Evolutionary conservation across 2,797 vertebrate genomes (phyloP).

Genomic region (Rhabdomys pumilio): DNA sequence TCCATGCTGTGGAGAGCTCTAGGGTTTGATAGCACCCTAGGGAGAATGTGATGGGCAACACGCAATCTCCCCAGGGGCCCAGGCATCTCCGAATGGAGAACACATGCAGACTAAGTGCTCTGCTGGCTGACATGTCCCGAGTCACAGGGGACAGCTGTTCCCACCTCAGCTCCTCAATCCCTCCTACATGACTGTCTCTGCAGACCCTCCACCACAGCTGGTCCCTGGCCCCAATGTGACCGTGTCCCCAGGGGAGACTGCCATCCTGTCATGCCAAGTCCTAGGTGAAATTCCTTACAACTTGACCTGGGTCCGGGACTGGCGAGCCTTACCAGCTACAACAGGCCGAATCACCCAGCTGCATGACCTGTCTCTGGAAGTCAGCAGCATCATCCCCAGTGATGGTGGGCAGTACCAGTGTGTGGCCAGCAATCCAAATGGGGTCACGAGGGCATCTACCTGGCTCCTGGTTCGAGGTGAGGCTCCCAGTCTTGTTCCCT

Average conservation of each 20-base stretch:
- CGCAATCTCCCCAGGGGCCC: not conserved
- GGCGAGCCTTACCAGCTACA: slow-evolving; percentile 80
- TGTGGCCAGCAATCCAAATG: slow-evolving; percentile 89
- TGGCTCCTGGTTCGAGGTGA: slow-evolving; percentile 95
- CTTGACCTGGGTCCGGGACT: slow-evolving; percentile 93
- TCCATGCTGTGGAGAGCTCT: fast-evolving
- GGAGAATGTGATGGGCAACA: not conserved
- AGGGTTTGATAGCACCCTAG: slow-evolving; percentile 14
- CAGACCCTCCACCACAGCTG: slow-evolving; percentile 93
- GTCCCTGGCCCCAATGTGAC: slow-evolving; percentile 91
- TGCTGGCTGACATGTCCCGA: not conserved
- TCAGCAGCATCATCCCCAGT: slow-evolving; percentile 86
- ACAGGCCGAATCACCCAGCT: slow-evolving; percentile 88
- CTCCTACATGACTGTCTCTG: not conserved
- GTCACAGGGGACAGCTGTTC: not conserved
- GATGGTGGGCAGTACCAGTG: slow-evolving; percentile 94
- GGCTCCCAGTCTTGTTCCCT: not conserved
- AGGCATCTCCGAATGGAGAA: not conserved
- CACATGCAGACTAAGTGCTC: not conserved
- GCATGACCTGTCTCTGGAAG: slow-evolving; percentile 91
- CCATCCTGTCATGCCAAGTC: slow-evolving; percentile 92
- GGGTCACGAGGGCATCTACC: slow-evolving; percentile 88
- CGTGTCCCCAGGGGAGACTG: slow-evolving; percentile 89
- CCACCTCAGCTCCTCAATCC: not conserved
- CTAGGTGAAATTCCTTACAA: slow-evolving; percentile 92